phyloP scores from a whole-genome alignment of 2,797 vertebrate species.

The Bufotes viridis region DNA sequence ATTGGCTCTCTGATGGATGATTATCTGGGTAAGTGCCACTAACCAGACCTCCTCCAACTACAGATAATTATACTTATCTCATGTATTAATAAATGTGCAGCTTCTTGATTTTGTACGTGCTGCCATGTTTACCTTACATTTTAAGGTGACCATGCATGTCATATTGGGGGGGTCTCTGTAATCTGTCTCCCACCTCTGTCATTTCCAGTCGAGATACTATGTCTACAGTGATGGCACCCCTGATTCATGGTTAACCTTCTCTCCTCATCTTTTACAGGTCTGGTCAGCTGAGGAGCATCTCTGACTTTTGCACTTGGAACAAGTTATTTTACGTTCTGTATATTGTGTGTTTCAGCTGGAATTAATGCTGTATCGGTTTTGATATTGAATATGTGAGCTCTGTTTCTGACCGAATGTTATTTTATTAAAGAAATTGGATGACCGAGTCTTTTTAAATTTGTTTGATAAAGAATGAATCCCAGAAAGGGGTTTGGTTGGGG shows the following conservation, averaged over 20 bases:
- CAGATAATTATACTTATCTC: neutral
- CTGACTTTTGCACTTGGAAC: neutral
- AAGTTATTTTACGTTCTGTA: neutral
- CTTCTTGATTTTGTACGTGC: no score
- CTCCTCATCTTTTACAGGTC: constrained; percentile 20
- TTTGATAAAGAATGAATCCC: no score
- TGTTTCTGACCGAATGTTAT: constrained; percentile 13
- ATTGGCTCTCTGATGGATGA: constrained; percentile 97
- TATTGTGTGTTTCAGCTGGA: neutral
- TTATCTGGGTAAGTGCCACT: constrained; percentile 84
- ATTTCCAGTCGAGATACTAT: no score
- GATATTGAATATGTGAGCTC: neutral
- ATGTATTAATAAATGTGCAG: neutral
- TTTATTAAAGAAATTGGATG: constrained; percentile 37
- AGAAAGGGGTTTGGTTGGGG: no score
- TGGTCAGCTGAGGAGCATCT: constrained; percentile 34
- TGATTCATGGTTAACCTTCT: neutral
- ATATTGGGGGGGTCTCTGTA: no score
- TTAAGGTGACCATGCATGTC: no score
- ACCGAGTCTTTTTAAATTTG: neutral
- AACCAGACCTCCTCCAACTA: neutral
- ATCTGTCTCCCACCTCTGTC: no score
- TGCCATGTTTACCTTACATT: no score
- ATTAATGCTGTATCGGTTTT: neutral
- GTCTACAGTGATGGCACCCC: no score